Percentiles rank a stretch among this genome's conserved stretches.
These are phyloP conservation scores for Notothenia rossii DNA, from an alignment of 2,113 vertebrate genomes.

Conservation along the genomic window DNA sequence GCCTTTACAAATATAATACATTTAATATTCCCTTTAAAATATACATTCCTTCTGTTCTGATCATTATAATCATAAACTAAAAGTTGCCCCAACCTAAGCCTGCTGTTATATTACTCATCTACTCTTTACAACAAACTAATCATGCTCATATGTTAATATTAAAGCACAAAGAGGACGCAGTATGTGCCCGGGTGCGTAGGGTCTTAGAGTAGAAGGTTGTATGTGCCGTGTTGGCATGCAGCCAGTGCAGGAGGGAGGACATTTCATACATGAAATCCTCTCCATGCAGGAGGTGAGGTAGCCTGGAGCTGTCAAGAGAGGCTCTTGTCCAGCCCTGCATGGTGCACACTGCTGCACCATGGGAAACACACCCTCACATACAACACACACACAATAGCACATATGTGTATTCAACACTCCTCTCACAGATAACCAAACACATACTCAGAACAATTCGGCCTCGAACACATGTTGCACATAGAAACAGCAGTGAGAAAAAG, in stretches of 20 bases:
- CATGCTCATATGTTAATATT: background rate
- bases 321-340: conserved; percentile 32
- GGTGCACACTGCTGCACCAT: conserved; percentile 32
- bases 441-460: conserved; percentile 38
- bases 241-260: conserved; percentile 50
- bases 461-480: conserved; percentile 30
- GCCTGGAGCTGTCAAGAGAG: conserved; percentile 44
- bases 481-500: conserved; percentile 40
- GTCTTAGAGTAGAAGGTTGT: background rate
- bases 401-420: conserved; percentile 26
- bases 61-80: background rate
- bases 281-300: conserved; percentile 53
- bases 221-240: conserved; percentile 26
- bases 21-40: background rate
- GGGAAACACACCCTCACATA: conserved; percentile 23
- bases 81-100: background rate
- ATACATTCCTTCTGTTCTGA: background rate
- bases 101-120: background rate
- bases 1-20: background rate
- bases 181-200: conserved; percentile 22
- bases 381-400: conserved; percentile 37
- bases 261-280: conserved; percentile 57
- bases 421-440: conserved; percentile 49
- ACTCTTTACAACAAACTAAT: background rate
- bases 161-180: background rate